Conservation (phyloP, 2,888 invertebrate species). For the Synergus japonicus region DNA sequence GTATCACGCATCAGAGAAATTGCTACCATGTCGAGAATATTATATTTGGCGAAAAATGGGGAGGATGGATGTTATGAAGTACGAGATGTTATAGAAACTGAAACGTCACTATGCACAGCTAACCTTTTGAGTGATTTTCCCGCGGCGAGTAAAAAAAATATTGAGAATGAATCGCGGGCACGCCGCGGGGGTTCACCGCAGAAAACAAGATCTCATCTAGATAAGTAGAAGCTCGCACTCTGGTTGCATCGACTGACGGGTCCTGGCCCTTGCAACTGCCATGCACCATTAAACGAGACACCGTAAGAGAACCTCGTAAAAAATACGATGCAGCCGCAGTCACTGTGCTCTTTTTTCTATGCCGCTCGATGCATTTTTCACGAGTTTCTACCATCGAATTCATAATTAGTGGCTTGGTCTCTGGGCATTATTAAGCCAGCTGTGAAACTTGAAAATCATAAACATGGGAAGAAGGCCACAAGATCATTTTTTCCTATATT, state of each 20-base stretch:
- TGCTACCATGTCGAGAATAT: constrained; percentile 22
- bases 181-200: constrained; percentile 67
- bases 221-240: constrained; percentile 70
- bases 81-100: constrained; percentile 24
- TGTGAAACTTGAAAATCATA: constrained; percentile 30
- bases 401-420: constrained; percentile 34
- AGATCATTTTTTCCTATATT: not conserved
- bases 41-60: constrained; percentile 31
- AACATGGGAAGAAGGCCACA: not conserved
- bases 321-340: constrained; percentile 44
- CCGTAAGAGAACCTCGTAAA: constrained; percentile 12
- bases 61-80: not conserved
- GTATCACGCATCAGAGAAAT: not conserved
- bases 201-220: constrained; percentile 77
- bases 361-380: constrained; percentile 31
- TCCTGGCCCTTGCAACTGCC: constrained; percentile 65
- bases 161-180: constrained; percentile 69
- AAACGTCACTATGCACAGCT: constrained; percentile 41
- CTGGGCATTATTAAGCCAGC: constrained; percentile 18
- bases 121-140: constrained; percentile 65
- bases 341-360: constrained; percentile 44
- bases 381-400: constrained; percentile 23
- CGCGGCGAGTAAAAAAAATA: constrained; percentile 61
- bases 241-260: not conserved
- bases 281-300: constrained; percentile 67